Percentiles rank a stretch among this genome's conserved stretches.
These are phyloP conservation scores for Trematocara macrostoma DNA, from an alignment of 2,113 vertebrate genomes.

Conservation along the genomic window DNA sequence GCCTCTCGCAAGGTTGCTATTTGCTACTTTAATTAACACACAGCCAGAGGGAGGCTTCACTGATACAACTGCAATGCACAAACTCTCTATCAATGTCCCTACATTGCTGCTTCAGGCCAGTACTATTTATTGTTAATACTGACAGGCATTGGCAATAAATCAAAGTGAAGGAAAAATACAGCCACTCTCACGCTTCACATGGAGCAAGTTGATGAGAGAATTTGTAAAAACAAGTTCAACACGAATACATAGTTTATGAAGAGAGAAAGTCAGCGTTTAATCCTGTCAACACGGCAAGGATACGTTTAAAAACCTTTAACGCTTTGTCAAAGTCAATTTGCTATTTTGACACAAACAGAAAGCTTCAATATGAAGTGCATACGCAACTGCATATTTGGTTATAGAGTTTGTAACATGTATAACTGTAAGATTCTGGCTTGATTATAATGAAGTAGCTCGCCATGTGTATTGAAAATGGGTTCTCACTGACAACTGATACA, in stretches of 20 bases:
- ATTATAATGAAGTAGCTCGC: background rate
- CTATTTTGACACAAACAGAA: background rate
- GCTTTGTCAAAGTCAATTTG: background rate
- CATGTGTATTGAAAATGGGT: background rate
- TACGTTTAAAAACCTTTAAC: background rate
- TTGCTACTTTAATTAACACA: constrained; percentile 48
- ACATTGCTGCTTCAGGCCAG: constrained; percentile 8
- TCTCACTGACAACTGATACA: background rate
- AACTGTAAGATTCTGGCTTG: background rate
- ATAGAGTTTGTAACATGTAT: background rate
- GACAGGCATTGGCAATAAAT: constrained; percentile 20
- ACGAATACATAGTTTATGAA: background rate
- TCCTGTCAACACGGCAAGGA: background rate
- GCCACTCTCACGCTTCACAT: background rate
- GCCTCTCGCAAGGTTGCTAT: constrained; percentile 34
- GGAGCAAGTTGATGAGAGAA: background rate
- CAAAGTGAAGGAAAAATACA: background rate
- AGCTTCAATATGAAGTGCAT: background rate
- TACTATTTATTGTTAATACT: background rate
- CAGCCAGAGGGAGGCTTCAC: constrained; percentile 46
- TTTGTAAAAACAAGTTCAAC: background rate
- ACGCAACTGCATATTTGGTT: background rate
- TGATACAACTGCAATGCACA: constrained; percentile 16
- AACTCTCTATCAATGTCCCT: constrained; percentile 28
- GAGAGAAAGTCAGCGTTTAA: background rate